Evolutionary conservation across 2,113 vertebrate genomes (phyloP), one percentile per base, ranked within the genome.

Genomic region (Poeciliopsis prolifica): DNA sequence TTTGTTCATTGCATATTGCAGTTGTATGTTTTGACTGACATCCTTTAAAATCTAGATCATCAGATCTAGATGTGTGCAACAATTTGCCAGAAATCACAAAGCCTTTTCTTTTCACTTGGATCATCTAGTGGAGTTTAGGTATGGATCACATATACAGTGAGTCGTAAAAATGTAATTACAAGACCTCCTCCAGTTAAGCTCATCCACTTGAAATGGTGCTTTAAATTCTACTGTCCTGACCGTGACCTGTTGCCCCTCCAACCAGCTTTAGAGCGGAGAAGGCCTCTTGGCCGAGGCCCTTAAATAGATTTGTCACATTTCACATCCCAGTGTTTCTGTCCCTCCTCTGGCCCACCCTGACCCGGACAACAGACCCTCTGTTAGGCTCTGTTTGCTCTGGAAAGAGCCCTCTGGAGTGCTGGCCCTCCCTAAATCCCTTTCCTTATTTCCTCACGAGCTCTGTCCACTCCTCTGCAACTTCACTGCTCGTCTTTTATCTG

Each of bases 301-400:
- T 74, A 93, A 94, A 94, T 93, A 94, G 85, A 93, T 90, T 88
- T 92, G 92, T 90, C 91, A 94, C 86, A 94, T 94, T 93, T 94
- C 85, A 92, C 91, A 92, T 86, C 75, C 74, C 72, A 0, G 74
- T 86, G 86, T 91, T 88, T 89, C 75, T 81, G 87, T 91, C 83
- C 86, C 88, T 86, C 85, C 86, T 84, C 70, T 72, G 85, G 76
- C 82, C 80, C 72, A 75, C 86, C 78, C 82, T 71, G 70, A 78
- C 80, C 76, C 80, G 71, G 44, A 94, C 91, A 93, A 90, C 88
- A 69, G 84, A 51, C 75, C 75, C 86, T 92, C 91, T 94, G 91
- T 93, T 89, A 66, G 82, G 69, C 74, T 81, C 69, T 91, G 85
- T 92, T 92, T 92, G 87, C 92, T 85, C 88, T 90, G 86, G 87